Evolutionary conservation across 2,797 vertebrate species (phyloP).

Genomic region (Tamandua tetradactyla): DNA sequence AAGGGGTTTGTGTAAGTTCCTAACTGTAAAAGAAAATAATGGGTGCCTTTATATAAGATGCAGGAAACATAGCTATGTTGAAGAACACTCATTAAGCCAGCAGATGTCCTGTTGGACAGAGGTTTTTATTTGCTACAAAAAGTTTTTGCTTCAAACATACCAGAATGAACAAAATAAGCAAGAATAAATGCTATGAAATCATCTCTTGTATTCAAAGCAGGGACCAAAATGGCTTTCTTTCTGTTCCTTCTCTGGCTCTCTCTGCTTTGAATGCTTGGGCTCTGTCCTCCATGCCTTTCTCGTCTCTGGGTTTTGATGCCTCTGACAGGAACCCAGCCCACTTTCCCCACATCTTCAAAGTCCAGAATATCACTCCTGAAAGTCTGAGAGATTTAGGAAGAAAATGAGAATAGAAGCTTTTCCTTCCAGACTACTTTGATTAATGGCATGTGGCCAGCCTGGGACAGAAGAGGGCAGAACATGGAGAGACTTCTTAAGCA

Average conservation of each 20-base stretch:
- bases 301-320: not conserved
- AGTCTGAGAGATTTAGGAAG: not conserved
- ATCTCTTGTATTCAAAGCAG: not conserved
- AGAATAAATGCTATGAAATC: not conserved
- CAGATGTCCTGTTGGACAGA: not conserved
- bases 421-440: not conserved
- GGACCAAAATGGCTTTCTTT: not conserved
- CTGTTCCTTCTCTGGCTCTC: not conserved
- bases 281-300: not conserved
- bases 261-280: not conserved
- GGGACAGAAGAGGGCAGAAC: not conserved
- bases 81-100: not conserved
- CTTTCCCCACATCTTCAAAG: not conserved
- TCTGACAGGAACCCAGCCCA: not conserved
- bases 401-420: not conserved
- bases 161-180: not conserved
- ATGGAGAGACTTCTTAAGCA: not conserved
- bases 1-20: conserved; percentile 7
- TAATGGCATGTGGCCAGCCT: not conserved
- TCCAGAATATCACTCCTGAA: not conserved
- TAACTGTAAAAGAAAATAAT: not conserved
- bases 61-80: not conserved
- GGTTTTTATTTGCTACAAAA: not conserved
- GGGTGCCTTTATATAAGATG: not conserved
- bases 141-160: not conserved